Percentiles rank a stretch among this genome's conserved stretches.
phyloP scores from a whole-genome alignment of 2,797 vertebrate species.

The Rhinogobio ventralis region DNA sequence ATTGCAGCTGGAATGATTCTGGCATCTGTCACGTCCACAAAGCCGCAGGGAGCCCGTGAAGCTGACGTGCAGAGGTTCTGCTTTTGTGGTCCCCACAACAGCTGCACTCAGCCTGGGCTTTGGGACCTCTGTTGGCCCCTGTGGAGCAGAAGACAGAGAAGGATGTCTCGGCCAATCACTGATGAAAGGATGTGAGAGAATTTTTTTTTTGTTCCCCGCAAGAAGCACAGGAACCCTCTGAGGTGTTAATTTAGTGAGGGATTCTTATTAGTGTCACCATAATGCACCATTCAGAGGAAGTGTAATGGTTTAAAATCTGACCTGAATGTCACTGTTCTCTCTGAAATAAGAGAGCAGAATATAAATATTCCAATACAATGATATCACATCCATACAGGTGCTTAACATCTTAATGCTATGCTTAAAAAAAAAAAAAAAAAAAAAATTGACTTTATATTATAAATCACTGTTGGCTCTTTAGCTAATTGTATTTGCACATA shows the following conservation, averaged over 20 bases:
- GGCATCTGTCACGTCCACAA: constrained; percentile 6
- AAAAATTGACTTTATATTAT: neutral
- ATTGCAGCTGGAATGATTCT: constrained; percentile 29
- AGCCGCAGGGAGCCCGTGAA: neutral
- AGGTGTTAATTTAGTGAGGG: constrained; percentile 25
- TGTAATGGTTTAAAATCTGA: constrained; percentile 15
- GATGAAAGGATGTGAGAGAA: neutral
- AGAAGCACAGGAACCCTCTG: constrained; percentile 6
- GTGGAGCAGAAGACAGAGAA: constrained; percentile 36
- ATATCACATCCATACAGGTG: neutral
- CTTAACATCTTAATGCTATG: neutral
- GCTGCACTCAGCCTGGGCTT: constrained; percentile 39
- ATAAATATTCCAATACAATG: neutral
- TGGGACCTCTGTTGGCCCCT: constrained; percentile 28
- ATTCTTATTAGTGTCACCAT: constrained; percentile 34
- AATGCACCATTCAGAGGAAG: neutral
- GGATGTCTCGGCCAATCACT: neutral
- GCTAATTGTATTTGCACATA: neutral
- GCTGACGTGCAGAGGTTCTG: constrained; percentile 31
- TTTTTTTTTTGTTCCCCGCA: neutral
- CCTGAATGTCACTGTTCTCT: constrained; percentile 7
- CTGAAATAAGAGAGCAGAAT: neutral
- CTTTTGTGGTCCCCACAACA: constrained; percentile 31
- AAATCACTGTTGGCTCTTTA: neutral
- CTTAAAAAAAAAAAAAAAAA: neutral